phyloP scores from a whole-genome alignment of 2,113 vertebrate species.

The Symphodus melops region DNA sequence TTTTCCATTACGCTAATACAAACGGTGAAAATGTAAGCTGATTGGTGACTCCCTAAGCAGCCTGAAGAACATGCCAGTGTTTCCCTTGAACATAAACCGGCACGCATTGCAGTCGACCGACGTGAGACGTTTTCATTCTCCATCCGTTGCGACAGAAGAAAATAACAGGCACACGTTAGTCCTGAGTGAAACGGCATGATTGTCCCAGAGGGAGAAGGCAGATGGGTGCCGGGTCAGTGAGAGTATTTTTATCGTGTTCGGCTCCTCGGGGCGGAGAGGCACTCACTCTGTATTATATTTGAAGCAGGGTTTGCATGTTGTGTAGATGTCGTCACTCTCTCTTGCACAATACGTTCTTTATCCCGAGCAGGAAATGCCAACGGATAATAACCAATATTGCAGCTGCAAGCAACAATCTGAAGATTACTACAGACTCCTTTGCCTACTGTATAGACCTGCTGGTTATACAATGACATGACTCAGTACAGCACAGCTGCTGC shows the following conservation, averaged over 20 bases:
- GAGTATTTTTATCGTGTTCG: constrained; percentile 65
- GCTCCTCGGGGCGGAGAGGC: constrained; percentile 46
- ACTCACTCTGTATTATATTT: constrained; percentile 55
- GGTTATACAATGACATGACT: constrained; percentile 59
- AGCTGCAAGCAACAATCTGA: constrained; percentile 53
- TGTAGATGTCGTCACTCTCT: constrained; percentile 60
- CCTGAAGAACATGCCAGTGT: constrained; percentile 4
- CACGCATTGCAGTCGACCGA: not conserved
- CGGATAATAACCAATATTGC: constrained; percentile 46
- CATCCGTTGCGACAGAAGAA: not conserved
- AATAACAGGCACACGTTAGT: constrained; percentile 22
- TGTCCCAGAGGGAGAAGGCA: constrained; percentile 36
- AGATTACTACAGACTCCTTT: constrained; percentile 67
- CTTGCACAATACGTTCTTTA: constrained; percentile 70
- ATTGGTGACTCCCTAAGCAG: constrained; percentile 16
- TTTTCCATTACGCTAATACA: constrained; percentile 35
- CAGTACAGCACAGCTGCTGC: constrained; percentile 56
- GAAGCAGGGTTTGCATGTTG: constrained; percentile 40
- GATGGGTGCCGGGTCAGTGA: constrained; percentile 42
- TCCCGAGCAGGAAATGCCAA: constrained; percentile 70
- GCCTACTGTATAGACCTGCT: constrained; percentile 33
- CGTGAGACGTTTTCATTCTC: not conserved
- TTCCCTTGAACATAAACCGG: not conserved
- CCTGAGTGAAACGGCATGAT: constrained; percentile 31
- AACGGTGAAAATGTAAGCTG: constrained; percentile 15